Percentiles rank a stretch among this genome's conserved stretches.
phyloP scores from a whole-genome alignment of 1,140 invertebrate species.

The Conus betulinus region DNA sequence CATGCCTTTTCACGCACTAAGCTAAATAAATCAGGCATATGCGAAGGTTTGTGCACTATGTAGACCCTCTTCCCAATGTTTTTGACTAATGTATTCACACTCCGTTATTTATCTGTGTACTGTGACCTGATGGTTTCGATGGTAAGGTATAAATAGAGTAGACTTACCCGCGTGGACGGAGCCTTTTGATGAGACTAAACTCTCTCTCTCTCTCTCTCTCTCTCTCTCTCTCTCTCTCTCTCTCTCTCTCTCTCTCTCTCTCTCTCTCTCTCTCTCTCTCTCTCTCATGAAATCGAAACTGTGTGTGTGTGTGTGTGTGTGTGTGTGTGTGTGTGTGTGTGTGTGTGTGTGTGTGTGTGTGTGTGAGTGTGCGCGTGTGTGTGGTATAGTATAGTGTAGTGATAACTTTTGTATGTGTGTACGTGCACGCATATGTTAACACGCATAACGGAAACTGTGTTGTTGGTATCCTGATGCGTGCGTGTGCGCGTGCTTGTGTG shows the following conservation, averaged over 20 bases:
- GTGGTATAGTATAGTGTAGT: background rate
- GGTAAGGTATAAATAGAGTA: background rate
- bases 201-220: background rate
- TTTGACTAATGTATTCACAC: background rate
- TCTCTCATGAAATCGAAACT: too few species aligned
- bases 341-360: background rate
- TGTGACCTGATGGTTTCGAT: background rate
- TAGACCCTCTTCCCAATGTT: background rate
- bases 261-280: background rate
- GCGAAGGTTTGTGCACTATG: background rate
- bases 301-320: too few species aligned
- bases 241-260: background rate
- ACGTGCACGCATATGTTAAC: background rate
- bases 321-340: too few species aligned
- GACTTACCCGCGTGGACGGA: background rate
- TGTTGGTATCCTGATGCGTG: background rate
- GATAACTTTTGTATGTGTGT: background rate
- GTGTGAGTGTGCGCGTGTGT: background rate
- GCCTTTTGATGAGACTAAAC: too few species aligned
- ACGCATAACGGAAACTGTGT: background rate
- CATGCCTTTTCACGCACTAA: background rate
- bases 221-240: too few species aligned
- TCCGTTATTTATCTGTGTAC: background rate
- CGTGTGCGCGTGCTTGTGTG: too few species aligned
- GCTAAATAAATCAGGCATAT: background rate